Evolutionary conservation across 2,888 invertebrate genomes (phyloP), one percentile per base, ranked within the genome.

Genomic region (Epistrophella euchroma): DNA sequence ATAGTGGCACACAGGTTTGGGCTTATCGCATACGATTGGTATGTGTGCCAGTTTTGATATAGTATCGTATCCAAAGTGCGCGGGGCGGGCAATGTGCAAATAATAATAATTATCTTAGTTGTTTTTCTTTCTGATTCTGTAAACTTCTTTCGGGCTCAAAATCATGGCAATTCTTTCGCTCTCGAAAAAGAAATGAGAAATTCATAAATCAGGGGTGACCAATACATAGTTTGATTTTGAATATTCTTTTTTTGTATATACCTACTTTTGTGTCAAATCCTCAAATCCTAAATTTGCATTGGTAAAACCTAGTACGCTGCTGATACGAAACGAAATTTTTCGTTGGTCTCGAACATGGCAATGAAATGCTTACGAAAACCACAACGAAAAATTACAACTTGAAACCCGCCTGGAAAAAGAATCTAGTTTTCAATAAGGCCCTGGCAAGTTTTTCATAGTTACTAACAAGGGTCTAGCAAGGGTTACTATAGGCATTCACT

Each of bases 21-120:
- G 66, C 80, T 85, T 76, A 80, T 79, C 52, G 76, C 60, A 80
- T 73, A 19, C 60, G 68, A 72, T 73, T 85, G 84, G 75, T 72
- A 80, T 80, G 71, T 85, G 68, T 80, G 75, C 37, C 76, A 80
- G 56, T 25, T 79, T 50, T 28, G 52, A 17, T 17, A 17, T 17
- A 70, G 50, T 40, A 40, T 40, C 22, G n/a, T 10, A 80, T 68
- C 22, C 22, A 75, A 43, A 45, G 13, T 43, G 25, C 35, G 22
- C 7, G 15, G 60, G 22, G 9, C 15, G n/a, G n/a, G n/a, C n/a
- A 40, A 71, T 80, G 19, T 73, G 74, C 60, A 70, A 74, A 70
- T 43, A 9, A 19, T 15, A 37, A 25, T 60, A 40, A 74, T 80
- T 37, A 35, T 73, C 43, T 56, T 2, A 32, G 19, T 55, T 17